A percentile compares a stretch with the other conserved stretches of the same genome.
phyloP scores from a whole-genome alignment of 2,113 vertebrate genomes.

The Steatornis caripensis region DNA sequence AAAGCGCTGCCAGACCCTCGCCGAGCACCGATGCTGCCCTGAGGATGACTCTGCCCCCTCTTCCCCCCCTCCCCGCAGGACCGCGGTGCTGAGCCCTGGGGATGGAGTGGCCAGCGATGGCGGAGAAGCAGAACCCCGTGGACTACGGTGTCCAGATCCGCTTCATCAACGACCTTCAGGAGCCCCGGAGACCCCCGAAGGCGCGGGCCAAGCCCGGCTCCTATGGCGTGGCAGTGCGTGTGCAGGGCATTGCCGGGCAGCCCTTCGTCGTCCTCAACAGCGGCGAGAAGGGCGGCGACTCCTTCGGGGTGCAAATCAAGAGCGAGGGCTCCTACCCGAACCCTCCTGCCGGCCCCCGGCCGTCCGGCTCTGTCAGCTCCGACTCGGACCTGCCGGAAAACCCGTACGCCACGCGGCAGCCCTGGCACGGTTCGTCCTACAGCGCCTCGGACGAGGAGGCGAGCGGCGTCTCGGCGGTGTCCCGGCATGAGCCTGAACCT shows the following conservation, averaged over 20 bases:
- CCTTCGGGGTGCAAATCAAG: conserved; percentile 85
- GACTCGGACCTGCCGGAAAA: conserved; percentile 66
- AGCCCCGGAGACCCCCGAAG: conserved; percentile 34
- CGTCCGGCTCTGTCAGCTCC: conserved; percentile 3
- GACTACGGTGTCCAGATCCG: conserved; percentile 93
- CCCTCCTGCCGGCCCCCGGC: not conserved
- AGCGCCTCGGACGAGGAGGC: conserved; percentile 69
- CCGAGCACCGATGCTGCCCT: not conserved
- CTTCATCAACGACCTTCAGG: conserved; percentile 85
- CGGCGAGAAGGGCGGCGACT: conserved; percentile 87
- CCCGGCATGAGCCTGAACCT: not conserved
- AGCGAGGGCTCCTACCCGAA: not conserved
- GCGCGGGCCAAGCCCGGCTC: conserved; percentile 67
- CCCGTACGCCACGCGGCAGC: conserved; percentile 1
- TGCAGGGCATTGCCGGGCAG: conserved; percentile 92
- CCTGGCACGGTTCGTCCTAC: not conserved
- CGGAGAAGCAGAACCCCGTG: conserved; percentile 75
- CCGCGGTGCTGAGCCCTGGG: not conserved
- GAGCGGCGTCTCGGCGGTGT: not conserved
- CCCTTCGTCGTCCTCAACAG: conserved; percentile 94
- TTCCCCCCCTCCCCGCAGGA: not conserved
- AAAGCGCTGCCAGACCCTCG: not conserved
- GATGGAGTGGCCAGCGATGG: conserved; percentile 44
- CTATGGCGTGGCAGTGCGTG: conserved; percentile 89
- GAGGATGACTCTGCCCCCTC: not conserved